A percentile compares a stretch with the other conserved stretches of the same genome.
Evolutionary conservation across 2,888 invertebrate species (phyloP).

Genomic region (Caenorhabditis sp.): DNA sequence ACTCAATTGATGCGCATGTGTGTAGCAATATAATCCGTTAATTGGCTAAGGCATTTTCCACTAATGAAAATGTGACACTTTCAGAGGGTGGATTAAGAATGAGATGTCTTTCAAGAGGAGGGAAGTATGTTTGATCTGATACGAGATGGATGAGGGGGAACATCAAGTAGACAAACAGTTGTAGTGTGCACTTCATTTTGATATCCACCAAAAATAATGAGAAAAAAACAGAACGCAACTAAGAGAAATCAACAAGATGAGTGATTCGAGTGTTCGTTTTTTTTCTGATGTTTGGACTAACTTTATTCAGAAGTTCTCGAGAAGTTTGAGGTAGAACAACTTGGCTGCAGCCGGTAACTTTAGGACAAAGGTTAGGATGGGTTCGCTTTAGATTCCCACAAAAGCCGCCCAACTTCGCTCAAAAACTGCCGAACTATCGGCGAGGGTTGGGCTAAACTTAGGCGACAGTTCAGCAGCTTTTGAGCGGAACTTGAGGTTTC

Average conservation of each 20-base stretch:
- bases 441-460: too few relatives aligned
- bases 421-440: too few relatives aligned
- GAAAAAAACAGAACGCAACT: slow-evolving; percentile 10
- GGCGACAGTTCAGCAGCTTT: too few relatives aligned
- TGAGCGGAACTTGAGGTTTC: too few relatives aligned
- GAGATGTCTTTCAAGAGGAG: background rate
- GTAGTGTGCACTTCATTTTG: slow-evolving; percentile 16
- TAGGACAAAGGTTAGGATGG: too few relatives aligned
- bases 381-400: too few relatives aligned
- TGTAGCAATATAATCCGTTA: slow-evolving; percentile 42
- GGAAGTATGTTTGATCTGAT: slow-evolving; percentile 54
- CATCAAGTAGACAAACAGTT: slow-evolving; percentile 50
- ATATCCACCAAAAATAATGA: slow-evolving; percentile 17
- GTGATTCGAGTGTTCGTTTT: slow-evolving; percentile 1
- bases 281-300: too few relatives aligned
- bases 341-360: too few relatives aligned
- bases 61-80: slow-evolving; percentile 57
- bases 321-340: too few relatives aligned
- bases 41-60: slow-evolving; percentile 28
- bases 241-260: background rate
- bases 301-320: too few relatives aligned
- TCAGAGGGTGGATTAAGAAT: slow-evolving; percentile 41
- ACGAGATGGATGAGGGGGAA: slow-evolving; percentile 34
- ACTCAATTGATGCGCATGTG: slow-evolving; percentile 48
- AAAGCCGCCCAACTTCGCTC: too few relatives aligned